These are phyloP conservation scores for Carapus acus DNA, from an alignment of 2,797 vertebrate genomes.

Conservation along the genomic window DNA sequence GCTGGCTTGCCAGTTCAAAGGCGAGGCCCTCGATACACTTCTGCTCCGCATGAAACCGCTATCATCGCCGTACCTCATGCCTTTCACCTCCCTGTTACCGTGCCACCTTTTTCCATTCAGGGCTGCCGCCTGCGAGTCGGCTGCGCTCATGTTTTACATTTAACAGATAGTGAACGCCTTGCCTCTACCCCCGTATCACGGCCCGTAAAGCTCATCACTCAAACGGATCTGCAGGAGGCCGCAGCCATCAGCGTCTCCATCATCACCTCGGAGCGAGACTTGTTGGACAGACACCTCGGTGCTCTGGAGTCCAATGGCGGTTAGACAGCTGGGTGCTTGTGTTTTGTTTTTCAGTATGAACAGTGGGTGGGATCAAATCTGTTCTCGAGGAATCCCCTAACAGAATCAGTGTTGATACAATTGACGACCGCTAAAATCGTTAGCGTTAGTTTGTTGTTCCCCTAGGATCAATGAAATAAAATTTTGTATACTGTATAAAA, in stretches of 20 bases:
- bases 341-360: too few species aligned
- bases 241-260: slow-evolving; percentile 29
- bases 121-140: slow-evolving; percentile 17
- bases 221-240: slow-evolving; percentile 47
- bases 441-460: too few species aligned
- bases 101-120: slow-evolving; percentile 60
- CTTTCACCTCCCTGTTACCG: slow-evolving; percentile 55
- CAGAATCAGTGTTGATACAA: too few species aligned
- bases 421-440: too few species aligned
- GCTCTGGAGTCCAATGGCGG: too few species aligned
- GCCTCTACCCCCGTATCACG: too few species aligned
- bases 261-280: slow-evolving; percentile 19
- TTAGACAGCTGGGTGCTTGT: too few species aligned
- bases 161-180: slow-evolving; percentile 57
- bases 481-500: too few species aligned
- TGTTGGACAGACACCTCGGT: background rate
- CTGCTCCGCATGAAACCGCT: slow-evolving; percentile 61
- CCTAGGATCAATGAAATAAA: too few species aligned
- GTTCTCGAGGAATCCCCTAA: too few species aligned
- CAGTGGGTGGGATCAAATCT: too few species aligned
- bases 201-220: slow-evolving; percentile 57
- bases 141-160: slow-evolving; percentile 65
- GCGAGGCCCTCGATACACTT: slow-evolving; percentile 58
- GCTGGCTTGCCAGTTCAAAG: slow-evolving; percentile 70
- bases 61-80: slow-evolving; percentile 62